A percentile compares a stretch with the other conserved stretches of the same genome.
These are phyloP conservation scores for Balaenoptera acutorostrata DNA, from an alignment of 2,113 vertebrate species.

Conservation along the genomic window DNA sequence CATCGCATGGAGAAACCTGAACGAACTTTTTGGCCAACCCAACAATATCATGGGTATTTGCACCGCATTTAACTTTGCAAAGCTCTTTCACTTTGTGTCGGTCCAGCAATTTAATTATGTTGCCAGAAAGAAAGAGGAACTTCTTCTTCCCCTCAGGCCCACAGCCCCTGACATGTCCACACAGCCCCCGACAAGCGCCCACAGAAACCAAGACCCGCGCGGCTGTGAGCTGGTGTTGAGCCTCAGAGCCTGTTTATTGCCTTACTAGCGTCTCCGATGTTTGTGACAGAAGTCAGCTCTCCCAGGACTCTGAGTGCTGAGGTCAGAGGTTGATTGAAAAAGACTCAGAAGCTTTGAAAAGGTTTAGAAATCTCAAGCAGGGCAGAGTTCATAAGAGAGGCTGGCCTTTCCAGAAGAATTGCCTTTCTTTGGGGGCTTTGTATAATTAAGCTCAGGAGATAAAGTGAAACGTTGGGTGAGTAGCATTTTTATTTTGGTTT, in stretches of 20 bases:
- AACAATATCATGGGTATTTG: neutral
- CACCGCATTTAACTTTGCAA: neutral
- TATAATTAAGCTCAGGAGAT: neutral
- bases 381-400: neutral
- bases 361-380: neutral
- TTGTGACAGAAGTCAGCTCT: neutral
- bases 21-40: neutral
- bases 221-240: neutral
- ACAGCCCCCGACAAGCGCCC: neutral
- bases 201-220: neutral
- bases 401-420: neutral
- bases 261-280: neutral
- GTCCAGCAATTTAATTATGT: neutral
- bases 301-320: neutral
- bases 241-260: neutral
- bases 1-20: neutral
- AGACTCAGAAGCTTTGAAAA: neutral
- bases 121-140: neutral
- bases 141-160: neutral
- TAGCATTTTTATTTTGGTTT: conserved; percentile 18
- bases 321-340: neutral
- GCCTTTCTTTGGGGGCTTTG: neutral
- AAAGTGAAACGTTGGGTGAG: neutral
- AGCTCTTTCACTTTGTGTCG: neutral
- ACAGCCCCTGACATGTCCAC: neutral